Percentiles rank a stretch among this genome's conserved stretches.
Conservation (phyloP, 2,113 vertebrate genomes). For the Sebastes schlegelii region DNA sequence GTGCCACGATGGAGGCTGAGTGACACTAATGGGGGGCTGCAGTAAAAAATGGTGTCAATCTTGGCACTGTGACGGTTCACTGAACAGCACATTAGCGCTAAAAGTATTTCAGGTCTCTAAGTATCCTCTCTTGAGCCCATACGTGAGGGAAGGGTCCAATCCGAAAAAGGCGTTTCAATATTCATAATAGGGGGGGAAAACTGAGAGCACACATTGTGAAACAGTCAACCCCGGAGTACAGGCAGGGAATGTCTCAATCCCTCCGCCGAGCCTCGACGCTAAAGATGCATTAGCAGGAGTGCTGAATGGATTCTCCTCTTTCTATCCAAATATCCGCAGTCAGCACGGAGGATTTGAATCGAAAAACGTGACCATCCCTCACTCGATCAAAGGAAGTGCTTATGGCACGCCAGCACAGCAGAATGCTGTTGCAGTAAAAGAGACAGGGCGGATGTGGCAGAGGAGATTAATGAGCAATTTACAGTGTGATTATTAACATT, state of each 20-base stretch:
- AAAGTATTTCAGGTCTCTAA: conserved; percentile 76
- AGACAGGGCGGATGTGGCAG: conserved; percentile 32
- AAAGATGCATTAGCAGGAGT: conserved; percentile 57
- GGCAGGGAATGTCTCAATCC: conserved; percentile 62
- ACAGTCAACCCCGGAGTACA: conserved; percentile 47
- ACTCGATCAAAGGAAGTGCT: conserved; percentile 57
- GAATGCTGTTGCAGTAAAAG: conserved; percentile 35
- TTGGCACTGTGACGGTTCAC: conserved; percentile 77
- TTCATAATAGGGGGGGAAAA: conserved; percentile 56
- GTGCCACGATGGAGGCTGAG: conserved; percentile 78
- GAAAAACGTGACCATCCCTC: conserved; percentile 49
- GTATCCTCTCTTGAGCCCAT: conserved; percentile 60
- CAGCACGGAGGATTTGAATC: conserved; percentile 61
- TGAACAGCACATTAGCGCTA: conserved; percentile 81
- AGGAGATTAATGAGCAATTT: conserved; percentile 69
- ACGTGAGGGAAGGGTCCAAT: conserved; percentile 39
- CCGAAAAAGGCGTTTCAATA: conserved; percentile 66
- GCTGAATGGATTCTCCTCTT: conserved; percentile 60
- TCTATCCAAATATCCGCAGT: conserved; percentile 59
- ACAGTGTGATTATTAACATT: conserved; percentile 64
- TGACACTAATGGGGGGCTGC: conserved; percentile 81
- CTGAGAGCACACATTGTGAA: conserved; percentile 45
- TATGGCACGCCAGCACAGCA: conserved; percentile 58
- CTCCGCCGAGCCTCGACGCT: conserved; percentile 25
- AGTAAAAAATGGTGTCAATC: conserved; percentile 83